Conservation (phyloP, 1,140 invertebrate genomes). For the Mycetomoellerius zeteki region DNA sequence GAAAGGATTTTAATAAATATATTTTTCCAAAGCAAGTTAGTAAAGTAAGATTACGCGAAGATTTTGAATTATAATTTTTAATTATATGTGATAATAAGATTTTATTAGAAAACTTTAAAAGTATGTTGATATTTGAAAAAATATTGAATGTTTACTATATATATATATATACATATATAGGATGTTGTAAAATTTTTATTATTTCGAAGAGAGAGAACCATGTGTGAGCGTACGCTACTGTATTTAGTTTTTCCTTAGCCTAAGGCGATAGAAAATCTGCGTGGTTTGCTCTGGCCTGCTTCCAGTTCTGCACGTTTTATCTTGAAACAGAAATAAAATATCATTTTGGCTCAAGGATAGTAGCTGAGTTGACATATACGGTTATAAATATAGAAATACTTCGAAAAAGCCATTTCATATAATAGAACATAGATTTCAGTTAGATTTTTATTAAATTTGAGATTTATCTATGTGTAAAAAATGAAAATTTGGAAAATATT, state of each 20-base stretch:
- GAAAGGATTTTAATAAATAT: not conserved
- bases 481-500: not conserved
- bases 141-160: not conserved
- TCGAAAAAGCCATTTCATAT: not conserved
- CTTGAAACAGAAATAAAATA: conserved; percentile 43
- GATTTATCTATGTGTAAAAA: not conserved
- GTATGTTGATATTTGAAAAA: conserved; percentile 10
- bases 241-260: conserved; percentile 48
- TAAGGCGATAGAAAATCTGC: conserved; percentile 39
- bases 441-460: not conserved
- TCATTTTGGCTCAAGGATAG: not conserved
- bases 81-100: not conserved
- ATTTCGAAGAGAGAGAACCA: not conserved
- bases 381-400: conserved; percentile 26
- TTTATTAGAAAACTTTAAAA: not conserved
- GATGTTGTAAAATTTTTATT: conserved; percentile 28
- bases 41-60: not conserved
- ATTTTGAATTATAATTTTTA: not conserved
- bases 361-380: not conserved
- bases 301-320: conserved; percentile 21
- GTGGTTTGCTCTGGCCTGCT: conserved; percentile 25
- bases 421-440: not conserved
- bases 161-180: too few relatives aligned
- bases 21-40: not conserved
- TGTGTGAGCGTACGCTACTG: not conserved